Conservation (phyloP, 2,113 vertebrate genomes). For the Puffinus mauretanicus region DNA sequence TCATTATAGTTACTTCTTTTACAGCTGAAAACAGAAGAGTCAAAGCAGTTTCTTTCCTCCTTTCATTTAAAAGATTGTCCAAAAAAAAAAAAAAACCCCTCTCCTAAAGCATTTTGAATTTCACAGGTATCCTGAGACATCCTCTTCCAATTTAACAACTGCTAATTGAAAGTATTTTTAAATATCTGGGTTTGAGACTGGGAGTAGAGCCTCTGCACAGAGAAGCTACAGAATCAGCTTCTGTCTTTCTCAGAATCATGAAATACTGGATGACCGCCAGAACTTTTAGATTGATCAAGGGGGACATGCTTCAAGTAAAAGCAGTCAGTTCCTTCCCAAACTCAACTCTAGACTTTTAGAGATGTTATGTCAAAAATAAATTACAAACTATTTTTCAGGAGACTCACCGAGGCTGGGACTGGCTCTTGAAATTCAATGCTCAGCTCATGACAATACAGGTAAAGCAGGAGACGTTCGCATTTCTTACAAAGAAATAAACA, state of each 20-base stretch:
- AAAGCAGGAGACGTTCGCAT: conserved; percentile 95
- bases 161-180: background rate
- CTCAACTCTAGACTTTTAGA: background rate
- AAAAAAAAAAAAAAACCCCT: background rate
- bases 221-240: background rate
- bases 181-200: background rate
- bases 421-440: conserved; percentile 97
- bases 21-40: background rate
- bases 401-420: conserved; percentile 91
- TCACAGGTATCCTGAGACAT: background rate
- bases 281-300: background rate
- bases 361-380: background rate
- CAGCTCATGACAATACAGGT: conserved; percentile 95
- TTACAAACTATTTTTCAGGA: background rate
- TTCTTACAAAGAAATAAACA: conserved; percentile 76
- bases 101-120: background rate
- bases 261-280: background rate
- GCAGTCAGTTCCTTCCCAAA: background rate
- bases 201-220: background rate
- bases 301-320: background rate
- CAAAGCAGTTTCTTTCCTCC: background rate
- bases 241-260: background rate
- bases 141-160: background rate
- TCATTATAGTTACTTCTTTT: background rate
- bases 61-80: background rate